Evolutionary conservation across 37 sponge, comb jelly and placozoan genomes (phyloP), one percentile per base, ranked within the genome.

Genomic region (Axinella damicornis): DNA sequence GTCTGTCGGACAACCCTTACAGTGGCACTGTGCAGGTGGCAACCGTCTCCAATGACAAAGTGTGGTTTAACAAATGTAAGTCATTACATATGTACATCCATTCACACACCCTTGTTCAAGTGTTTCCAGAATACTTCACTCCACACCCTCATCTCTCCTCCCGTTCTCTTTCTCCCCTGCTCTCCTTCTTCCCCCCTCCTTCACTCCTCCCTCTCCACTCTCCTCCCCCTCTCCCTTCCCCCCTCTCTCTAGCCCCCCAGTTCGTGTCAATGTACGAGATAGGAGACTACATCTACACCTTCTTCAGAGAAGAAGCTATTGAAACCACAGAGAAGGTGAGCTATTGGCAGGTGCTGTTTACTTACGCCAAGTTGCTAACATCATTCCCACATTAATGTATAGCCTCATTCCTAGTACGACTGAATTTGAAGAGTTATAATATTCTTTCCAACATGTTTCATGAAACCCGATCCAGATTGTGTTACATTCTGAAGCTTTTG

Each of bases 251-350:
- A 90, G 85, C 79, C 36, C 63, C 94, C 22, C 56, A 73, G 19
- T 93, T 91, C 73, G 89, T 90, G 5, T 74, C 85, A 57, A 91
- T 93, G 72, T 75, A 90, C 21, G 90, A 93, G 65, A 69, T 77
- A 18, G 92, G 87, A 37, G 87, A 96, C n/a, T 87, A 85, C 59
- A 66, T 91, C 21, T 96, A 93, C 66, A 25, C 81, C 16, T 92
- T 93, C 88, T 87, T 91, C 57, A 65, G 94, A 46, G 94, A 93
- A 81, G 84, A 77, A 38, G 87, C 93, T 13, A 69, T 66, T 6
- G 96, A 96, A 61, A 53, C 73, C 25, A 63, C 33, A 55, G 71
- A 36, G 1, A 59, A 2, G 22, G 86, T 86, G 28, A 78, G 86
- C 58, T 18, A 1, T 46, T 46, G 46, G 4, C 9, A 46, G 9